Percentiles rank a stretch among this genome's conserved stretches.
Evolutionary conservation across 2,113 vertebrate species (phyloP).

Genomic region (Heloderma charlesbogerti): DNA sequence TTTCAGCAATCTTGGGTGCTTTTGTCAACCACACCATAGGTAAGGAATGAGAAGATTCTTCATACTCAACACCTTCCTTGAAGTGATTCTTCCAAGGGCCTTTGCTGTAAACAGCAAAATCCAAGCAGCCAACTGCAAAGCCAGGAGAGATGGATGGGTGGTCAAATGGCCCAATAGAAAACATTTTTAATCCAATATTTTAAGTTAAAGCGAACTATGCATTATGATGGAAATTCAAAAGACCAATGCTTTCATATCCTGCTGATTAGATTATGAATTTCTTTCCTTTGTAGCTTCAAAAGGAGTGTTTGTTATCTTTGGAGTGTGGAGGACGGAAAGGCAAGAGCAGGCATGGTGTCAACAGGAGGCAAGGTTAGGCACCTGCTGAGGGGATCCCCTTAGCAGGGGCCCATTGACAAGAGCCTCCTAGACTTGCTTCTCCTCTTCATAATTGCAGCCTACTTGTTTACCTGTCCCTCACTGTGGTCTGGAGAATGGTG

Average conservation of each 20-base stretch:
- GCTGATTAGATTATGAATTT: slow-evolving; percentile 16
- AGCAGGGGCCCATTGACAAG: too few relatives aligned
- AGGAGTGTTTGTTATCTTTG: slow-evolving; percentile 19
- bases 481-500: too few relatives aligned
- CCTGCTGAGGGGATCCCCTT: not conserved
- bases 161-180: slow-evolving; percentile 18
- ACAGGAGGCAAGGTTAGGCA: too few relatives aligned
- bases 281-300: slow-evolving; percentile 9
- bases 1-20: not conserved
- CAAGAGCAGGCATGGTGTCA: too few relatives aligned
- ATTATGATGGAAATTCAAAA: slow-evolving; percentile 52
- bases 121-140: slow-evolving; percentile 42
- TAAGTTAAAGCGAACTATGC: slow-evolving; percentile 36
- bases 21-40: not conserved
- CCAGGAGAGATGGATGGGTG: slow-evolving; percentile 47
- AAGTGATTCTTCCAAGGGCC: slow-evolving; percentile 29
- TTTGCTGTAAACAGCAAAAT: slow-evolving; percentile 4
- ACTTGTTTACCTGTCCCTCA: too few relatives aligned
- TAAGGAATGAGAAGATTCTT: slow-evolving; percentile 2
- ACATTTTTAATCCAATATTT: slow-evolving; percentile 32
- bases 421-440: too few relatives aligned
- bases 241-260: slow-evolving; percentile 46
- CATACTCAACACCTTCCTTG: slow-evolving; percentile 40
- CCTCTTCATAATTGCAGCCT: too few relatives aligned
- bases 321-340: not conserved